Percentiles rank a stretch among this genome's conserved stretches.
These are phyloP conservation scores for Eriosoma lanigerum DNA, from an alignment of 1,140 invertebrate genomes.

Conservation along the genomic window DNA sequence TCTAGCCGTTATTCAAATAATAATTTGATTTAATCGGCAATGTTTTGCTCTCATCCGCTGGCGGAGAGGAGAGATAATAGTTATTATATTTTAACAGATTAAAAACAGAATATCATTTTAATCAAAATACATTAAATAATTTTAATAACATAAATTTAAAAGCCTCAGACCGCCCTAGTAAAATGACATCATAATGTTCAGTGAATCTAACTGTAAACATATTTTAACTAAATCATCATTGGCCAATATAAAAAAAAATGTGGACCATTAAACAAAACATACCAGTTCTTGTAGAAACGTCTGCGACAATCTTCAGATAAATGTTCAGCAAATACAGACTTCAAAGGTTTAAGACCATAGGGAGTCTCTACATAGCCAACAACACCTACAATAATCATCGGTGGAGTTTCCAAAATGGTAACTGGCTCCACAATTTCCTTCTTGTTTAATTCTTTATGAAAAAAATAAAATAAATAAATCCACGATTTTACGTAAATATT, in stretches of 20 bases:
- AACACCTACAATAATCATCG: constrained; percentile 96
- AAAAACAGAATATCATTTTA: too few relatives aligned
- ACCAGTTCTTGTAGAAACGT: constrained; percentile 99
- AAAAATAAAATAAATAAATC: constrained; percentile 51
- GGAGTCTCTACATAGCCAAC: constrained; percentile 99
- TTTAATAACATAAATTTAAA: too few relatives aligned
- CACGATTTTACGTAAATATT: background rate
- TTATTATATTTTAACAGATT: too few relatives aligned
- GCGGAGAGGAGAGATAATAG: constrained; percentile 63
- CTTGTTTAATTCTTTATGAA: constrained; percentile 92
- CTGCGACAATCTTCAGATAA: constrained; percentile 96
- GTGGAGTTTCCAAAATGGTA: constrained; percentile 96
- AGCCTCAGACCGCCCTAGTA: constrained; percentile 53
- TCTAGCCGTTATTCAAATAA: constrained; percentile 57
- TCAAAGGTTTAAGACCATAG: constrained; percentile 88
- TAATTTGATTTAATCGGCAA: constrained; percentile 54
- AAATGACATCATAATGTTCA: constrained; percentile 26
- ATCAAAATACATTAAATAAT: background rate
- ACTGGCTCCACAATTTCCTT: constrained; percentile 99
- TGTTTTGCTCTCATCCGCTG: constrained; percentile 54
- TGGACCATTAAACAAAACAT: constrained; percentile 58
- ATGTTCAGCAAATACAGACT: constrained; percentile 98
- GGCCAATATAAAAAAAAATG: background rate
- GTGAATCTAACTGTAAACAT: constrained; percentile 46
- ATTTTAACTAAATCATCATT: constrained; percentile 29